A percentile compares a stretch with the other conserved stretches of the same genome.
Conservation (phyloP, 2,113 vertebrate genomes). For the Euleptes europaea region DNA sequence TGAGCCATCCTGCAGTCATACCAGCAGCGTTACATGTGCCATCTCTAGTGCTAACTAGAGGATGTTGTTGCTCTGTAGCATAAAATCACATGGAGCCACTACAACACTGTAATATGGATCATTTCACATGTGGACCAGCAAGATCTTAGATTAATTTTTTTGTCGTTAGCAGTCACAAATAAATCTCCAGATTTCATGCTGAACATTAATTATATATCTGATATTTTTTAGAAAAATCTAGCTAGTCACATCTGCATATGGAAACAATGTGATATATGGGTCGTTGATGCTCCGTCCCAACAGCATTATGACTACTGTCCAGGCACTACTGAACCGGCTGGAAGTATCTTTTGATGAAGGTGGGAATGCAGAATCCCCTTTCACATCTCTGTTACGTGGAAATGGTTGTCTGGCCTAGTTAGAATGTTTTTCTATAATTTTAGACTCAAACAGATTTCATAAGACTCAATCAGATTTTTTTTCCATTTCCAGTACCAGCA, state of each 20-base stretch:
- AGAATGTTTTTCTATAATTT: neutral
- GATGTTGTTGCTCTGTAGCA: neutral
- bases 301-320: too few relatives aligned
- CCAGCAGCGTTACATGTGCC: neutral
- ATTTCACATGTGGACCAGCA: neutral
- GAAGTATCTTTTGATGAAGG: too few relatives aligned
- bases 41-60: neutral
- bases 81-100: neutral
- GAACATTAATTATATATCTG: too few relatives aligned
- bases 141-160: neutral
- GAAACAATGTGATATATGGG: too few relatives aligned
- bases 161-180: too few relatives aligned
- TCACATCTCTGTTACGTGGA: neutral
- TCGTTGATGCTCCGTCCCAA: too few relatives aligned
- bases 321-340: too few relatives aligned
- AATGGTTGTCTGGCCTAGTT: neutral
- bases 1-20: neutral
- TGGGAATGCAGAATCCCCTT: too few relatives aligned
- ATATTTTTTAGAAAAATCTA: too few relatives aligned
- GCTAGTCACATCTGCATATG: too few relatives aligned
- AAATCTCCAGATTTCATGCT: too few relatives aligned
- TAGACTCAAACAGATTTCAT: neutral
- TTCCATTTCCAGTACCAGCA: neutral
- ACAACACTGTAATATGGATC: neutral
- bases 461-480: neutral